Percentiles rank a stretch among this genome's conserved stretches.
Evolutionary conservation across 1,140 invertebrate species (phyloP).

Genomic region (Acromyrmex heyeri): DNA sequence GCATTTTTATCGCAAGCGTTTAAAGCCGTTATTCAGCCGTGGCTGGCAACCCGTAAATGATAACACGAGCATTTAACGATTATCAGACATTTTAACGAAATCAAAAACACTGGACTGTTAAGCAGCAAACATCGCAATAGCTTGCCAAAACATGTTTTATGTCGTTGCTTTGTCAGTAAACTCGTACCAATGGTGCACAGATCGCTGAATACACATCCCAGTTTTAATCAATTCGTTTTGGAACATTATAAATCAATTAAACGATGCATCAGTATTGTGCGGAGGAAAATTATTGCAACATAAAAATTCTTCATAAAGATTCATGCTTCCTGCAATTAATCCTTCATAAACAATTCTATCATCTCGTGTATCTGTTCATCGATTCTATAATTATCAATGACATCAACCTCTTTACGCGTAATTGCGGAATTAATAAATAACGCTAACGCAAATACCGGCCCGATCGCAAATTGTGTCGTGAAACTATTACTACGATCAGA

Average conservation of each 20-base stretch:
- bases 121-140: conserved; percentile 26
- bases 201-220: conserved; percentile 24
- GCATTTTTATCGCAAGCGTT: conserved; percentile 40
- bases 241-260: conserved; percentile 68
- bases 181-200: neutral
- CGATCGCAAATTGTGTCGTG: conserved; percentile 5
- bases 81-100: conserved; percentile 32
- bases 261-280: conserved; percentile 28
- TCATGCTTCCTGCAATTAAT: neutral
- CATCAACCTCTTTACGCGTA: neutral
- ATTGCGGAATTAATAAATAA: neutral
- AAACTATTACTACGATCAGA: conserved; percentile 29
- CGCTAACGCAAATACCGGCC: neutral
- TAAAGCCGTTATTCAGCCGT: conserved; percentile 1
- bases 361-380: neutral
- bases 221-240: conserved; percentile 53
- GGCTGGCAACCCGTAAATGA: neutral
- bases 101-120: conserved; percentile 36
- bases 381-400: neutral
- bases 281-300: conserved; percentile 29
- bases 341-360: neutral
- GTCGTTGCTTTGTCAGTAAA: conserved; percentile 61
- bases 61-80: conserved; percentile 35
- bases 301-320: neutral
- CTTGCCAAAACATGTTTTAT: conserved; percentile 56